Base-by-base conservation (phyloP, 2,113 vertebrate genomes). In the Triplophysa dalaica region DNA sequence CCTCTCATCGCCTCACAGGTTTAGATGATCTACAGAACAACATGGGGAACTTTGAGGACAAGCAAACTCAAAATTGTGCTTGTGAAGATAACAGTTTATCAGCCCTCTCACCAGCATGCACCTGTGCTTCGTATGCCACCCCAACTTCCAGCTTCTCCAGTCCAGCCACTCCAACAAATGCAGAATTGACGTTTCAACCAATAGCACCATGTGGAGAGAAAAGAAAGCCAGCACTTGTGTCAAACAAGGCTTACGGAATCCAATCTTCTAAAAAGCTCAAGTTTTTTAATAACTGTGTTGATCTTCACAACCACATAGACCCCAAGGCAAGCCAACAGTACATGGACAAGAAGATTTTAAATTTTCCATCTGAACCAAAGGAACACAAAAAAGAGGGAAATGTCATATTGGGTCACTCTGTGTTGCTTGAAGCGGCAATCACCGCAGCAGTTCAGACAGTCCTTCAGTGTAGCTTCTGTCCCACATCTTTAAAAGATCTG, bases 391-490 rank as follows among this genome's bases (percentile, higher is more conserved):
- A 77, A 21, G 45, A 77, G 19, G 26, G 17, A 7, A 65, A 64
- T 65, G 75, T 64, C 17, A 65, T 52, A 24, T 24, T 66, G n/a
- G 75, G 26, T 3, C 60, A 65, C 45, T 54, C 75, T 1, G 48
- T 77, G 62, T 14, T 77, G 45, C 62, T 77, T n/a, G 75, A 77
- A 65, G 75, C 75, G 4, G 62, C 61, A 13, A 77, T 77, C 26
- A 77, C 75, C 0, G 75, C 75, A 0, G 62, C 75, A 8, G 75
- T 77, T 95, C 97, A 21, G 93, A 96, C 88, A 90, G 95, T 96
- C 48, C 96, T 98, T 87, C 98, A 98, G 89, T 99, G 98, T 89
- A 98, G 99, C 90, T 99, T 99, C 89, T 99, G 98, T 88, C 95
- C 97, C 0, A 97, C 98, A 87, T 95, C 96, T 85, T 90, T 97